phyloP scores from a whole-genome alignment of 2,113 vertebrate species.

The Myxocyprinus asiaticus region DNA sequence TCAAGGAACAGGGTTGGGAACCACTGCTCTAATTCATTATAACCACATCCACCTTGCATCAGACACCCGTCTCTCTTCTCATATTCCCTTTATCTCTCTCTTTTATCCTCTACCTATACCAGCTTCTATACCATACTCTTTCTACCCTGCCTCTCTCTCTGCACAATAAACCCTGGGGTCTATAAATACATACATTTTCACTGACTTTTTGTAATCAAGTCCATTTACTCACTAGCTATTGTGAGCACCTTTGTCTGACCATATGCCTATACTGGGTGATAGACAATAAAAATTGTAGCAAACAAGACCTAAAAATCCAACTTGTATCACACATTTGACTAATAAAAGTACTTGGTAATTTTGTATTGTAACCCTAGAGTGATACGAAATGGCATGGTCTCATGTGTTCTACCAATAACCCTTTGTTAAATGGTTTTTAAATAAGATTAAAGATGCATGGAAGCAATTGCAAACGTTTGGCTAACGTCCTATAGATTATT shows the following conservation, averaged over 20 bases:
- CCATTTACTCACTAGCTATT: neutral
- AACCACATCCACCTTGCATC: too few relatives aligned
- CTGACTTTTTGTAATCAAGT: constrained; percentile 13
- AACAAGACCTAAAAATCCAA: neutral
- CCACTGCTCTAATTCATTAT: too few relatives aligned
- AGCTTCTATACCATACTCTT: neutral
- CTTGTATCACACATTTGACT: neutral
- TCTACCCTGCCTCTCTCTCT: neutral
- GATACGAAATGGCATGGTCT: too few relatives aligned
- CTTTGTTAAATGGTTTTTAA: neutral
- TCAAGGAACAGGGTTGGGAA: too few relatives aligned
- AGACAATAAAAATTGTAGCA: neutral
- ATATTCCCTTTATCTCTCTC: too few relatives aligned
- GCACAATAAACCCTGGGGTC: neutral
- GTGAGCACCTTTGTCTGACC: neutral
- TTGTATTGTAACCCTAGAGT: neutral
- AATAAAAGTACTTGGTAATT: neutral
- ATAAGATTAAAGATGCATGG: neutral
- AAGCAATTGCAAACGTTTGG: too few relatives aligned
- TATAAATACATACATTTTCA: constrained; percentile 46
- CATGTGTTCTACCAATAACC: too few relatives aligned
- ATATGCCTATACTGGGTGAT: neutral
- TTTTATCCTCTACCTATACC: neutral
- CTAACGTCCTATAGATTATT: too few relatives aligned
- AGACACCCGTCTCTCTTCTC: too few relatives aligned